phyloP scores from a whole-genome alignment of 2,797 vertebrate species.

The Eidolon dupreanum region DNA sequence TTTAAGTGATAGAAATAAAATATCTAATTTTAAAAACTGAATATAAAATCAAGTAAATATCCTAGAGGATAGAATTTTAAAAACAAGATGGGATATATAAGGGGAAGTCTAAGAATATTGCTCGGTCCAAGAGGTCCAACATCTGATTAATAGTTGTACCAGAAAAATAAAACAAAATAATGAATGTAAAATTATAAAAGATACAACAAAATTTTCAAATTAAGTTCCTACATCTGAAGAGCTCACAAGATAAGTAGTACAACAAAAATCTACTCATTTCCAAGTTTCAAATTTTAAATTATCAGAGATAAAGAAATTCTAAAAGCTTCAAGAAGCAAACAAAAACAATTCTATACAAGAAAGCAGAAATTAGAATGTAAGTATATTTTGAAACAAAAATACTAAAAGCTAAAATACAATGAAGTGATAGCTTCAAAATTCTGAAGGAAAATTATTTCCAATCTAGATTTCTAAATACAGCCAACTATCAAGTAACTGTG shows the following conservation, averaged over 20 bases:
- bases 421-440: not conserved
- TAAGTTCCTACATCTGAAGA: not conserved
- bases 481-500: not conserved
- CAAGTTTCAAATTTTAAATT: not conserved
- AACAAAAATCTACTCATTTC: not conserved
- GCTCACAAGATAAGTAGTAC: not conserved
- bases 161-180: slow-evolving; percentile 2
- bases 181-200: not conserved
- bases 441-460: not conserved
- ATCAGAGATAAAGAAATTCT: not conserved
- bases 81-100: not conserved
- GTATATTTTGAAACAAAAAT: not conserved
- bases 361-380: not conserved
- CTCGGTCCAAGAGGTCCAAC: not conserved
- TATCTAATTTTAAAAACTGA: not conserved
- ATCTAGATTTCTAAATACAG: not conserved
- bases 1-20: not conserved
- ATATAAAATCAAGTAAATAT: not conserved
- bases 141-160: not conserved
- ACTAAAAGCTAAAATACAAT: not conserved
- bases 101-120: not conserved
- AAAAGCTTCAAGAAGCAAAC: not conserved
- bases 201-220: not conserved
- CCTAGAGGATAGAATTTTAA: not conserved
- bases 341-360: not conserved